Evolutionary conservation across 2,113 vertebrate genomes (phyloP).

Genomic region (Eonycteris spelaea): DNA sequence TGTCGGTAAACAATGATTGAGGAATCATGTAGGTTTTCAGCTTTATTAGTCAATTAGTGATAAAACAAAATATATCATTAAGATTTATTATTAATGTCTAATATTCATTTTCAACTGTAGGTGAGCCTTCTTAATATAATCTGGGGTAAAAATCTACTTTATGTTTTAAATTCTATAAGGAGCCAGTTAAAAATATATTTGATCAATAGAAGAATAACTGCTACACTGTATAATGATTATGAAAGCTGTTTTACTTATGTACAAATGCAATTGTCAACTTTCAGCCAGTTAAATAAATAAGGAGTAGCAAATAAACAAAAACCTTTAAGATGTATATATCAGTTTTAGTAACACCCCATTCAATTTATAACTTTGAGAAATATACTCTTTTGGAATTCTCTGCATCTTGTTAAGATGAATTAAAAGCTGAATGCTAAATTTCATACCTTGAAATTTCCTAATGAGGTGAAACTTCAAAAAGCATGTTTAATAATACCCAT

Average conservation of each 20-base stretch:
- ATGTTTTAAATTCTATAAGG: background rate
- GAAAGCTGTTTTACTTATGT: constrained; percentile 14
- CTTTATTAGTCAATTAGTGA: background rate
- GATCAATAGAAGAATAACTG: background rate
- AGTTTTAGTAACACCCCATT: background rate
- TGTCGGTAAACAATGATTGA: background rate
- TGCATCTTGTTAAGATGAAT: background rate
- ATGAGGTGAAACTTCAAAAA: background rate
- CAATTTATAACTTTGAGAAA: background rate
- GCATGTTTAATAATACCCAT: background rate
- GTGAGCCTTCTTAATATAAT: background rate
- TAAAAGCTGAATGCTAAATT: background rate
- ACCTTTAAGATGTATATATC: background rate
- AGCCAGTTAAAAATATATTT: background rate
- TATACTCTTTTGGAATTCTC: background rate
- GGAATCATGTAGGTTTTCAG: background rate
- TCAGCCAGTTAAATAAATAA: background rate
- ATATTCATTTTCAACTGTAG: background rate
- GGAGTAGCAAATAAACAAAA: background rate
- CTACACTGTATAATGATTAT: background rate
- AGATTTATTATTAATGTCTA: background rate
- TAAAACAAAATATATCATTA: background rate
- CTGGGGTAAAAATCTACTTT: background rate
- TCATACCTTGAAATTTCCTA: background rate
- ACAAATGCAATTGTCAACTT: background rate